A percentile compares a stretch with the other conserved stretches of the same genome.
phyloP scores from a whole-genome alignment of 2,797 vertebrate species.

The Myotis daubentonii region DNA sequence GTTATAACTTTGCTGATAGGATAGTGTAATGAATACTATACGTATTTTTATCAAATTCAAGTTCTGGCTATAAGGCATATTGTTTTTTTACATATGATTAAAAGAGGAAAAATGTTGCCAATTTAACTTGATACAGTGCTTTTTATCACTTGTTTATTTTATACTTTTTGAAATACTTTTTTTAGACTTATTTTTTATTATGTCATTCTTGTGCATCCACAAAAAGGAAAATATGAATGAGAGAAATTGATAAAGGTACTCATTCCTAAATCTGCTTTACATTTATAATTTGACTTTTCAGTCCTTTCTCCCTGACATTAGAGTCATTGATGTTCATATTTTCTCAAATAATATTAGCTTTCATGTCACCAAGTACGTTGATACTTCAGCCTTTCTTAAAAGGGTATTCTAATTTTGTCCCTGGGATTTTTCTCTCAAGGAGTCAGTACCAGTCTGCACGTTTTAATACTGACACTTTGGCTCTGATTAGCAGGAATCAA shows the following conservation, averaged over 20 bases:
- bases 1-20: neutral
- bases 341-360: neutral
- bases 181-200: neutral
- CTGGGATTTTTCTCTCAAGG: neutral
- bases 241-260: neutral
- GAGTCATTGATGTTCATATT: neutral
- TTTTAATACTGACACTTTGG: neutral
- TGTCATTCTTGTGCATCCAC: neutral
- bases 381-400: neutral
- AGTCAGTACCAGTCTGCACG: neutral
- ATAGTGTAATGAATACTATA: neutral
- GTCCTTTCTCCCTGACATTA: neutral
- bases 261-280: conserved; percentile 9
- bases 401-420: neutral
- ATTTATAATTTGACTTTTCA: neutral
- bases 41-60: conserved; percentile 12
- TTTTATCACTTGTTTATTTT: conserved; percentile 19
- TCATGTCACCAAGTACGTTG: neutral
- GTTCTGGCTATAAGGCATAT: neutral
- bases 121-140: neutral
- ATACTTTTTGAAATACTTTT: neutral
- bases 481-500: neutral
- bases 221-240: neutral
- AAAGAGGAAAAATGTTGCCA: neutral
- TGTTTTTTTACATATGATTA: neutral